Conservation (phyloP, 2,888 invertebrate genomes). For the Noctua pronuba region DNA sequence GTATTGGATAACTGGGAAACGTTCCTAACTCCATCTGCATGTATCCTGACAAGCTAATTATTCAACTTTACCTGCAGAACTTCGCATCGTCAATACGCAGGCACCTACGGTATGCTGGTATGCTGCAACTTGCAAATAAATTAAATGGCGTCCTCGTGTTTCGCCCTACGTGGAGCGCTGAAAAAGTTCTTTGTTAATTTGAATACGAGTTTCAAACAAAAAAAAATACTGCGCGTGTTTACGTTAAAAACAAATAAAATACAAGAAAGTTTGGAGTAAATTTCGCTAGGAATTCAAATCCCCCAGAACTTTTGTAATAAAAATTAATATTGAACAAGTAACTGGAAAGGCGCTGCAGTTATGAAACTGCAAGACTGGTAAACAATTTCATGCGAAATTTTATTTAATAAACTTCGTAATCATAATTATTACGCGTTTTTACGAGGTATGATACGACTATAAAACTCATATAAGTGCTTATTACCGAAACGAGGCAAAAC, state of each 20-base stretch:
- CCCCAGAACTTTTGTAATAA: conserved; percentile 34
- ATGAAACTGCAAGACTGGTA: conserved; percentile 27
- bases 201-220: conserved; percentile 42
- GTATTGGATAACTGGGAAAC: conserved; percentile 25
- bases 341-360: conserved; percentile 31
- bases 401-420: conserved; percentile 33
- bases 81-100: conserved; percentile 21
- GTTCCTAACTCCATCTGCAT: conserved; percentile 18
- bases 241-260: conserved; percentile 14
- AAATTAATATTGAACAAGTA: conserved; percentile 26
- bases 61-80: conserved; percentile 56
- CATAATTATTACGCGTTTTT: conserved; percentile 27
- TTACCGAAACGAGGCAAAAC: conserved; percentile 25
- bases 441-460: not conserved
- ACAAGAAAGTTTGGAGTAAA: conserved; percentile 3
- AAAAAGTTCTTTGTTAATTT: conserved; percentile 47
- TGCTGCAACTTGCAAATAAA: conserved; percentile 49
- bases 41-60: conserved; percentile 46
- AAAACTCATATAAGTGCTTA: conserved; percentile 10
- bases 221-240: conserved; percentile 13
- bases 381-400: conserved; percentile 22
- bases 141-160: conserved; percentile 48
- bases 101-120: not conserved
- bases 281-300: conserved; percentile 32
- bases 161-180: conserved; percentile 20